These are phyloP conservation scores for Leptoclinus maculatus DNA, from an alignment of 2,797 vertebrate species.

Conservation along the genomic window DNA sequence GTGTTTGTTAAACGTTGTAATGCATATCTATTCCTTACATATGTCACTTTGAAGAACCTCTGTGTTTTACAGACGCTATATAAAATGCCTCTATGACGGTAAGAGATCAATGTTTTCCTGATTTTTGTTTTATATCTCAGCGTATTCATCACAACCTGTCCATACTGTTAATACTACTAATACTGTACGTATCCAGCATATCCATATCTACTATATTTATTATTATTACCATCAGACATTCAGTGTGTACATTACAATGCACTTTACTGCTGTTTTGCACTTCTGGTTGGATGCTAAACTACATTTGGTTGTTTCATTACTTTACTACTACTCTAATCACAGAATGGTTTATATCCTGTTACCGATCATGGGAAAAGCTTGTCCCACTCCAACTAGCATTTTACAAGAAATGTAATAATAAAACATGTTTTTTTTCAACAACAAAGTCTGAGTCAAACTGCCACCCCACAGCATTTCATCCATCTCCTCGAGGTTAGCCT, in stretches of 20 bases:
- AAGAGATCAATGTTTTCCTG: neutral
- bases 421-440: neutral
- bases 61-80: neutral
- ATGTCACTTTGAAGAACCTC: neutral
- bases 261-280: neutral
- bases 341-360: neutral
- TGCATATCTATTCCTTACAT: neutral
- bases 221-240: neutral
- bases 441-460: neutral
- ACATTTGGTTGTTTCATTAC: neutral
- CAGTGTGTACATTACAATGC: neutral
- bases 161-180: neutral
- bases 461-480: neutral
- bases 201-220: neutral
- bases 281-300: conserved; percentile 4
- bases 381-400: neutral
- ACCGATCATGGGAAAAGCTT: neutral
- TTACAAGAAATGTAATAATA: neutral
- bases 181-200: neutral
- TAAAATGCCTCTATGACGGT: neutral
- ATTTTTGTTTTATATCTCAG: neutral
- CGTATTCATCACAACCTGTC: neutral
- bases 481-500: no score
- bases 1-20: neutral
- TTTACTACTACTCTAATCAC: neutral